Conservation (phyloP, 2,797 vertebrate species). For the Rhodeus uyekii region DNA sequence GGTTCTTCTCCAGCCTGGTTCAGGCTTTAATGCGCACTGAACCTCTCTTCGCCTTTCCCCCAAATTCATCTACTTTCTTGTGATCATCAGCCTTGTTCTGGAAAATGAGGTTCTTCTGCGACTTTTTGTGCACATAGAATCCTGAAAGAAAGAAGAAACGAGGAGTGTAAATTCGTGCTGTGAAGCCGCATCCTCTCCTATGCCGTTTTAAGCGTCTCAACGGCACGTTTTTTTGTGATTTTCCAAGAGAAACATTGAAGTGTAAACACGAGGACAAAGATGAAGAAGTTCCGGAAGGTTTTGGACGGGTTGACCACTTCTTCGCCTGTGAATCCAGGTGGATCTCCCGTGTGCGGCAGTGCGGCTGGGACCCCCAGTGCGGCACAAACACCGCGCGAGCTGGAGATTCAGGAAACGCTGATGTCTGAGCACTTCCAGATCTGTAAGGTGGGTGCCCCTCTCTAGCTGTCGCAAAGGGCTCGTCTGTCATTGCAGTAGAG, state of each 20-base stretch:
- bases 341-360: conserved; percentile 81
- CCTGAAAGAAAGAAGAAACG: conserved; percentile 13
- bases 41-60: conserved; percentile 42
- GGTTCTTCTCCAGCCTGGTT: conserved; percentile 52
- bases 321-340: conserved; percentile 82
- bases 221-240: conserved; percentile 52
- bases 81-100: conserved; percentile 48
- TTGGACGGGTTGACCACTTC: conserved; percentile 95
- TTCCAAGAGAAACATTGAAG: conserved; percentile 22
- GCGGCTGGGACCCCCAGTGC: conserved; percentile 78
- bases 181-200: conserved; percentile 41
- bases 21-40: conserved; percentile 60
- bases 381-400: conserved; percentile 81
- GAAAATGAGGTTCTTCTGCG: conserved; percentile 68
- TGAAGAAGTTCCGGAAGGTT: conserved; percentile 99
- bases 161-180: conserved; percentile 40
- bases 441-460: conserved; percentile 87
- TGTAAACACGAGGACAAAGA: conserved; percentile 26
- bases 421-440: conserved; percentile 95
- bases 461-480: conserved; percentile 4
- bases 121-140: conserved; percentile 73
- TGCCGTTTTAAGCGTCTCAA: conserved; percentile 51
- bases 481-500: conserved; percentile 29
- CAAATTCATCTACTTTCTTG: conserved; percentile 10
- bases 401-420: conserved; percentile 90